Base-by-base conservation (phyloP, 2,888 invertebrate genomes). In the Neuroscelio doddi region DNA sequence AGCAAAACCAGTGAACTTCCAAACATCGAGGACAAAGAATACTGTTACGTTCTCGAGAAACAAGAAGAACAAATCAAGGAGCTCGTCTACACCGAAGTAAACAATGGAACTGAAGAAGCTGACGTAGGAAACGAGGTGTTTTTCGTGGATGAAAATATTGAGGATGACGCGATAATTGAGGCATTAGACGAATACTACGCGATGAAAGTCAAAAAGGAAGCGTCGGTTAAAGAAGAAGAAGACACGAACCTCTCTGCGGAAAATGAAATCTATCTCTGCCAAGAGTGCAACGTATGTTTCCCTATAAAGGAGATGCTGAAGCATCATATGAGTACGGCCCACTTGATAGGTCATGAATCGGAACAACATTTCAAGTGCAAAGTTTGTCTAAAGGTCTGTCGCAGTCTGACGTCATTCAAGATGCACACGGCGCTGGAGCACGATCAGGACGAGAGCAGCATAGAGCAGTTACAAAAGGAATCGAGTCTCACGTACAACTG, bases 241-340 rank as follows among this genome's bases (percentile, higher is more conserved):
- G 71, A 71, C 1, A 45, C 61, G 7, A 46, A 38, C 14, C 17
- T 32, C 9, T 39, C 51, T 0, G 15, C 17, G 27, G 66, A 52
- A 12, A 70, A 42, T 30, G 74, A 75, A 0, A 63, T 77, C 1
- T 75, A 72, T 39, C 51, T 68, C 2, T 79, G 79, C 50, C 68
- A 71, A 1, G 58, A 66, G 0, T 80, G 79, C 46, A 72, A 79
- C 50, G 69, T 72, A 1, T 73, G 71, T 10, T 80, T 79, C 12
- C 73, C 77, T 0, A 42, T 72, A 1, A 52, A 68, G 27, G 70
- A 75, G n/a, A 73, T 72, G 71, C 32, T 79, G 16, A 65, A 68
- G 4, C 53, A 53, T 1, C 79, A 78, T 44, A 38, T 57, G 2
- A 69, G 32, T n/a, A 36, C 64, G 5, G 52, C 65, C 0, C 56